Evolutionary conservation across 1,140 invertebrate species (phyloP), one percentile per base, ranked within the genome.

Genomic region (Whitmania pigra): DNA sequence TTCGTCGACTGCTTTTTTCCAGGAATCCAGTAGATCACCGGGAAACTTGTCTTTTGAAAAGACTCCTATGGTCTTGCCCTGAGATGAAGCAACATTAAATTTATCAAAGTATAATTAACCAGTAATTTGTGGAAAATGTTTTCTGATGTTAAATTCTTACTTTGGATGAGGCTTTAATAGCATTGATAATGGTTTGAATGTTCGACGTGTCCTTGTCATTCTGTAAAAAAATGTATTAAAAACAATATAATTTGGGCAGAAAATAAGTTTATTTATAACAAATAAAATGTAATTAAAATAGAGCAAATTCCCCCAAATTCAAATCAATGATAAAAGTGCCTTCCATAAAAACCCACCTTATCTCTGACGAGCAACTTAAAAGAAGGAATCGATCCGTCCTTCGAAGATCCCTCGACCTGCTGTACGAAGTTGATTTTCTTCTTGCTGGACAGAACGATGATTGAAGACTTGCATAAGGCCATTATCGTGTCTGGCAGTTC

Each of bases 361-460:
- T 98, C 94, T 79, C 95, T 86, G 5, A 90, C 86, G 43, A 95
- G 83, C n/a, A 97, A 84, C 82, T 91, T 92, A 0, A 96, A 87
- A 57, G 88, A 85, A 29, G 95, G 92, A 57, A 94, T 83, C 69
- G 77, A 81, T 18, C 73, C 54, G 36, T 79, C 75, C 75, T 91
- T 89, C 81, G 90, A 94, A 17, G 87, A 86, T 77, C 87, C 88
- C 79, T 97, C 93, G n/a, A 95, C 87, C 78, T 92, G 89, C 76
- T 90, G 88, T 13, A 99, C 83, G 83, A 97, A 99, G 76, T 98
- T 94, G 72, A 97, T 93, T 83, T 99, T 98, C 83, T 97, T 97
- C 80, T 96, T 97, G 79, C 93, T 96, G 0, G 94, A 91, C 31
- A 99, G 84, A 77, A 98, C 93, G 79, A 89, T 88, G 70, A 97